These are phyloP conservation scores for Plestiodon gilberti DNA, from an alignment of 2,113 vertebrate species.

Conservation along the genomic window DNA sequence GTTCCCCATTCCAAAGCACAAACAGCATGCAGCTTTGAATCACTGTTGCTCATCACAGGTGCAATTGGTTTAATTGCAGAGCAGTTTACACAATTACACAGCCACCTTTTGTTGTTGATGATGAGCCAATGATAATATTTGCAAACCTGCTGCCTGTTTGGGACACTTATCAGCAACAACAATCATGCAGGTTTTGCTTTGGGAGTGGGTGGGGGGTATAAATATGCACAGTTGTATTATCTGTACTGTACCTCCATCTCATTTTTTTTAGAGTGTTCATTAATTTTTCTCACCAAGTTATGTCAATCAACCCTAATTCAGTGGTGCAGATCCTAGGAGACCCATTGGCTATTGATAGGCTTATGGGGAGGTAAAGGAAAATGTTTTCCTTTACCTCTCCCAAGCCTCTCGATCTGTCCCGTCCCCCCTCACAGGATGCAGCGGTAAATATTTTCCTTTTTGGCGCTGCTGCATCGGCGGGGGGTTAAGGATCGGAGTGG, in stretches of 20 bases:
- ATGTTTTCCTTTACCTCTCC: too few species aligned
- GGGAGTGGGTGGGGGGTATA: neutral
- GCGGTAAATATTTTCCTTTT: too few species aligned
- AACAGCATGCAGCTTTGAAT: neutral
- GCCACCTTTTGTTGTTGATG: neutral
- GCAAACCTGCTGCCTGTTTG: neutral
- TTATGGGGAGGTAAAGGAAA: too few species aligned
- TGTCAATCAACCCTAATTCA: neutral
- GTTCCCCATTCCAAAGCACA: neutral
- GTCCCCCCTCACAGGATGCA: too few species aligned
- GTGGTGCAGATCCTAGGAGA: too few species aligned
- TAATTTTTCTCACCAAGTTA: neutral
- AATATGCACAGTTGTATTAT: neutral
- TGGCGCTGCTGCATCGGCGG: too few species aligned
- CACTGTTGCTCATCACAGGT: neutral
- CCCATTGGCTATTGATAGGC: too few species aligned
- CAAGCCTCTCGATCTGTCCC: too few species aligned
- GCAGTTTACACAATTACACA: neutral
- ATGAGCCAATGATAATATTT: neutral
- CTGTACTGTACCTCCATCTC: neutral
- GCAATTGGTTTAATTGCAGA: neutral
- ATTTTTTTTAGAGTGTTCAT: neutral
- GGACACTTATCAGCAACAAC: neutral
- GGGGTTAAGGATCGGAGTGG: too few species aligned
- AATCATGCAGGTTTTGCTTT: neutral